Base-by-base conservation (phyloP, 2,113 vertebrate genomes). In the Azemiops feae region DNA sequence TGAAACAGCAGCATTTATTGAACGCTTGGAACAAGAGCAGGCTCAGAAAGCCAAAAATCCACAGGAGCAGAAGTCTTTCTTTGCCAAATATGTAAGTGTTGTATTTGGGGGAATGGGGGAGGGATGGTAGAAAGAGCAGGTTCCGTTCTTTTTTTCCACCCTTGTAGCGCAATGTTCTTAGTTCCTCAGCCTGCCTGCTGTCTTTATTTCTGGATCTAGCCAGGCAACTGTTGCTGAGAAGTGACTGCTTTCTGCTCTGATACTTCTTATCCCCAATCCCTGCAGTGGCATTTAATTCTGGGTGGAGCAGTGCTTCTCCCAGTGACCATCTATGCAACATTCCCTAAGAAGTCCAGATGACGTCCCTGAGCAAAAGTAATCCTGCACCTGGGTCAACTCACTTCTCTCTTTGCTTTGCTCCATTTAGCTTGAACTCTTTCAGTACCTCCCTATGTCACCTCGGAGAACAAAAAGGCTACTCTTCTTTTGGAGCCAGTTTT, bases 241-340 rank as follows among this genome's bases (percentile, higher is more conserved):
- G 27, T 3, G 4, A 12, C 7, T 52, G 57, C 57, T 54, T 12
- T 1, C 3, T 52, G 30, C 92, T 89, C 95, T 96, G 96, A 96
- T 94, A 34, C 12, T 92, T 53, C 47, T 52, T 7, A 92, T 87
- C 94, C 93, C 95, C 93, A 90, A 60, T 90, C 94, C 96, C 93
- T 93, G 95, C 98, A 99, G 98, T 99, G 98, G 98, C 98, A 99
- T 98, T 98, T 99, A 98, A 98, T 99, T 98, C 97, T 99, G 95
- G 99, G 99, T 98, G 98, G 98, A 94, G 98, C 98, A 93, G 98
- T 98, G 97, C 98, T 99, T 97, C 99, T 99, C 98, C 98, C 98
- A 97, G 98, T 96, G 97, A 97, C 97, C 98, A 98, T 97, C 97
- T 97, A 98, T 90, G 97, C 97, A 96, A 97, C 98, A 97, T 96